Base-by-base conservation (phyloP, 1,140 invertebrate genomes). In the Drosophila insularis region DNA sequence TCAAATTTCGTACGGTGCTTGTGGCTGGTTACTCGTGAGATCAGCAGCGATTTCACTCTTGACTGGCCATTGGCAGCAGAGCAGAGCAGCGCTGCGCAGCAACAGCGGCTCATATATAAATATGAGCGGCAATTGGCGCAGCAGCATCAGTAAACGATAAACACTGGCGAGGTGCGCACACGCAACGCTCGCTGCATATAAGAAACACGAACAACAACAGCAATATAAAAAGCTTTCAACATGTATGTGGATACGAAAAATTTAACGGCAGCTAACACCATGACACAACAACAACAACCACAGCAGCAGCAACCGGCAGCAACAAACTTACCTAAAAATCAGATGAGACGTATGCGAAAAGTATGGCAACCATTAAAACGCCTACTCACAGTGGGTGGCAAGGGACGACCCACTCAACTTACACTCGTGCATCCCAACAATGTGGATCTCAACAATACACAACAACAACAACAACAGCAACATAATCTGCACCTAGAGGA, bases 231-330 rank as follows among this genome's bases (percentile, higher is more conserved):
- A 70, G 58, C 65, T 62, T 60, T 21, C 68, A 27, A 17, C 79
- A 91, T 91, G 90, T 91, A 87, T 86, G 70, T 90, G 74, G 90
- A 91, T 82, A 91, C 90, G 27, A 91, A 91, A 71, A 91, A 91
- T 67, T 40, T 90, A 66, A 79, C 74, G 21, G 68, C 74, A 56
- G 43, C 43, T 21, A 68, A 56, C 63, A 74, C 43, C 46, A 19
- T 67, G 72, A 46, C 63, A 66, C n/a, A 37, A 64, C 71, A 55
- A 37, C 68, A 64, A 14, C 46, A 53, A 23, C 75, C 62, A 43
- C 67, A 59, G 14, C 63, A 69, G 40, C 79, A 39, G 35, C 53
- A 67, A 13, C 27, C 68, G 63, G n/a, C 61, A 56, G 17, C 72
- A 40, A 21, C 27, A 37, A 19, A 59, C 2, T 40, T 21, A 19